Evolutionary conservation across 64 coral and sea anemone species (phyloP).

Genomic region (Catalaphyllia jardinei): DNA sequence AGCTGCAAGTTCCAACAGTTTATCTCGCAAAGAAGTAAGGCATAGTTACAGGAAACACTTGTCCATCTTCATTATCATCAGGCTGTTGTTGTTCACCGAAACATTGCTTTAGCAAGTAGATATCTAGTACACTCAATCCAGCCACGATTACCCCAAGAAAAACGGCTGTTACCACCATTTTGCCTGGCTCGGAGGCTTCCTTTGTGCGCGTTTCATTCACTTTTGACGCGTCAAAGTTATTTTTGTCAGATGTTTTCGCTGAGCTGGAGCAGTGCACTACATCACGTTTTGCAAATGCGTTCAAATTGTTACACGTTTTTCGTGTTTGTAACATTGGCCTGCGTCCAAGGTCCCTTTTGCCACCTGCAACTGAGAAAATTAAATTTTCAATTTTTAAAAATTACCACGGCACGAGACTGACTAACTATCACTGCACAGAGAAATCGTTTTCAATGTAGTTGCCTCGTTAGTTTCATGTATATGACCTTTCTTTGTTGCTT

Average conservation of each 20-base stretch:
- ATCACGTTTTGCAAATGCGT: background rate
- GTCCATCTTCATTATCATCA: background rate
- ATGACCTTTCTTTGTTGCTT: too few relatives aligned
- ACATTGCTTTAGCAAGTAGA: constrained; percentile 56
- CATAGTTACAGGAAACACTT: constrained; percentile 13
- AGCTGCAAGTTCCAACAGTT: background rate
- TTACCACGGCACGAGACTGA: background rate
- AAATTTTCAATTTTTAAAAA: background rate
- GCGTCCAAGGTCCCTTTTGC: constrained; percentile 6
- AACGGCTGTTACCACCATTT: constrained; percentile 32
- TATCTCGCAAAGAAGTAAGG: constrained; percentile 35
- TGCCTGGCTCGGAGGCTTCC: background rate
- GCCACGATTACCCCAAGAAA: constrained; percentile 61
- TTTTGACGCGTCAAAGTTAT: background rate
- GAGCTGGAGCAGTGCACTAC: background rate
- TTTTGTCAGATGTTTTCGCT: background rate
- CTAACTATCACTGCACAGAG: background rate
- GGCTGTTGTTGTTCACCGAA: constrained; percentile 2
- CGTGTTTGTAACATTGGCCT: background rate
- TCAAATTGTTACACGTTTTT: background rate
- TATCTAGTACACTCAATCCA: constrained; percentile 50
- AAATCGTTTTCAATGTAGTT: background rate
- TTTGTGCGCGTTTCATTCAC: background rate
- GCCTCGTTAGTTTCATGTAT: too few relatives aligned
- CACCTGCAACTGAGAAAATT: constrained; percentile 31